Percentiles rank a stretch among this genome's conserved stretches.
phyloP scores from a whole-genome alignment of 1,140 invertebrate species.

The Cyclina sinensis region DNA sequence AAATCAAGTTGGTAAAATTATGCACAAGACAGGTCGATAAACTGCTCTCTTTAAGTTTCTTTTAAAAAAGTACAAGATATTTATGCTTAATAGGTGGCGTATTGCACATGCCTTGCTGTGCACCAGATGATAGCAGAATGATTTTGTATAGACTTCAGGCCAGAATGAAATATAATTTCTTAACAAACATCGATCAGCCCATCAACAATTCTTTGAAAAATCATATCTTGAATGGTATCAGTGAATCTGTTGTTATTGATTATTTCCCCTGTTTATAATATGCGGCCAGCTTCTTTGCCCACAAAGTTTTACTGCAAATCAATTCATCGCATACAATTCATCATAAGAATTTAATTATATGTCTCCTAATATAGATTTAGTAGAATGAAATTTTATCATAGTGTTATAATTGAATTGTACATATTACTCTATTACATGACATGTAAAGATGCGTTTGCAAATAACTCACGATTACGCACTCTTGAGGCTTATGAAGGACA shows the following conservation, averaged over 20 bases:
- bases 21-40: no score
- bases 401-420: slow-evolving; percentile 47
- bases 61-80: no score
- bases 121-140: no score
- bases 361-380: slow-evolving; percentile 61
- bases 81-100: no score
- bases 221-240: slow-evolving; percentile 41
- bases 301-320: slow-evolving; percentile 51
- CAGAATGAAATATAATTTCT: background rate
- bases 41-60: no score
- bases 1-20: no score
- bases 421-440: slow-evolving; percentile 48
- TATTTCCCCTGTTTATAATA: slow-evolving; percentile 17
- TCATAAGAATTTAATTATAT: slow-evolving; percentile 66
- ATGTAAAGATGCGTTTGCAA: slow-evolving; percentile 29
- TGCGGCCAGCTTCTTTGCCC: slow-evolving; percentile 3
- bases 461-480: slow-evolving; percentile 54
- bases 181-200: slow-evolving; percentile 18
- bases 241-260: slow-evolving; percentile 40
- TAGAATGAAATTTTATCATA: slow-evolving; percentile 61
- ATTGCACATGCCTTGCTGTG: no score
- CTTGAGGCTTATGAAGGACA: slow-evolving; percentile 47
- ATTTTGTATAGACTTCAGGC: no score
- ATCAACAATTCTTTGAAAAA: slow-evolving; percentile 36
- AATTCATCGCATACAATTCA: slow-evolving; percentile 53